Evolutionary conservation across 2,113 vertebrate genomes (phyloP), one percentile per base, ranked within the genome.

Genomic region (Epinephelus cyanopodus): DNA sequence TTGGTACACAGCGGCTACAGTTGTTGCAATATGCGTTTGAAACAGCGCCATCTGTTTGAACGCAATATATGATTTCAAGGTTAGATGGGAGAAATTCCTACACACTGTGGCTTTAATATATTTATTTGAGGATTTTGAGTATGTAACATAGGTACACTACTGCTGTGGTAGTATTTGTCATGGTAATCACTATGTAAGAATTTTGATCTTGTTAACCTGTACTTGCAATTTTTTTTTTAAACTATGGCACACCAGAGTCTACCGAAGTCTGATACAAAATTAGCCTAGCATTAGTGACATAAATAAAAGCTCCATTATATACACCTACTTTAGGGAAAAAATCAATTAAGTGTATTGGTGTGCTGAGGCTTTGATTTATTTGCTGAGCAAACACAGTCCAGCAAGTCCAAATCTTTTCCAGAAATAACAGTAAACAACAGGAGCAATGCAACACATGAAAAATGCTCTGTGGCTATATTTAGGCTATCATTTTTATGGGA

Each of bases 331-430:
- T 61, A 56, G 61, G 54, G 11, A 27, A 18, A 58, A 56, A 1
- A 70, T 64, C 3, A 47, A 64, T 74, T 53, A 74, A 47, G 50
- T 27, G 42, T 50, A 53, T 48, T 68, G 15, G 19, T 52, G 3
- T n/a, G 13, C 61, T 33, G 3, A 81, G 23, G 53, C 39, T 73
- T 71, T 88, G 50, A 88, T 82, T 88, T 76, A 88, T 83, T 79
- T 76, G 42, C 54, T 37, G 17, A 85, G 82, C 15, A 52, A 65
- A 63, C 50, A 48, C 21, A 84, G 21, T 61, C 37, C 1, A 37
- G 27, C n/a, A 27, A 61, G 33, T 42, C 11, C 9, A 8, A 45
- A 45, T 45, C 42, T 12, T 45, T 45, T 45, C 42, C 42, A 45
- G 42, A 45, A 45, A 45, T 45, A 83, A 65, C n/a, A 54, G 10